Base-by-base conservation (phyloP, 2,888 invertebrate genomes). In the Psococerastis gibbosa region DNA sequence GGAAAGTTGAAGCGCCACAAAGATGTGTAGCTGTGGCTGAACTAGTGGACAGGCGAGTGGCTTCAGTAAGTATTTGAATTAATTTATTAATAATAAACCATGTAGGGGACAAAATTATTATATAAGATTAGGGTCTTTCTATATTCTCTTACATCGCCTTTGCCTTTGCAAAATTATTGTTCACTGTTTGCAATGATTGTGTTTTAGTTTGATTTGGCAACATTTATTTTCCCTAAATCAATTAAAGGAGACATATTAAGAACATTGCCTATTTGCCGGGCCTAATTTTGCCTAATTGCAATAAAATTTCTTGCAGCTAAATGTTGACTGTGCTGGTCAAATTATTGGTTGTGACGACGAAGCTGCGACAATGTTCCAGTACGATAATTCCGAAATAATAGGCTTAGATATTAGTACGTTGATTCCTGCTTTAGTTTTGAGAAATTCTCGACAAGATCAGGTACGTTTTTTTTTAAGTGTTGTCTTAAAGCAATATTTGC, bases 21-120 rank as follows among this genome's bases (percentile, higher is more conserved):
- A 67, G 75, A 1, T 75, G 75, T 52, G 61, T 77, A 45, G 74
- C 75, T 5, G 65, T 67, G 17, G 75, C 76, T 27, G 76, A 77
- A 53, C 75, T 75, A 0, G 75, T 77, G 16, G 71, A 69, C 54
- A 66, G 72, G 49, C 69, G 67, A 48, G 70, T 65, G 53, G 71
- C 70, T 49, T 59, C 64, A 54, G 69, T 73, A 51, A 61, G 60
- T 47, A 20, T 17, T 34, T 51, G 23, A 55, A n/a, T n/a, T n/a
- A n/a, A n/a, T n/a, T n/a, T n/a, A n/a, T 57, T 49, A n/a, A n/a
- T n/a, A n/a, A n/a, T n/a, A n/a, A n/a, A n/a, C n/a, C n/a, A n/a
- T n/a, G n/a, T n/a, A n/a, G n/a, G n/a, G n/a, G n/a, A n/a, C n/a
- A n/a, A n/a, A n/a, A n/a, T n/a, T n/a, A n/a, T n/a, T n/a, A n/a